Evolutionary conservation across 2,888 invertebrate species (phyloP).

Genomic region (Leucophenga maculata): DNA sequence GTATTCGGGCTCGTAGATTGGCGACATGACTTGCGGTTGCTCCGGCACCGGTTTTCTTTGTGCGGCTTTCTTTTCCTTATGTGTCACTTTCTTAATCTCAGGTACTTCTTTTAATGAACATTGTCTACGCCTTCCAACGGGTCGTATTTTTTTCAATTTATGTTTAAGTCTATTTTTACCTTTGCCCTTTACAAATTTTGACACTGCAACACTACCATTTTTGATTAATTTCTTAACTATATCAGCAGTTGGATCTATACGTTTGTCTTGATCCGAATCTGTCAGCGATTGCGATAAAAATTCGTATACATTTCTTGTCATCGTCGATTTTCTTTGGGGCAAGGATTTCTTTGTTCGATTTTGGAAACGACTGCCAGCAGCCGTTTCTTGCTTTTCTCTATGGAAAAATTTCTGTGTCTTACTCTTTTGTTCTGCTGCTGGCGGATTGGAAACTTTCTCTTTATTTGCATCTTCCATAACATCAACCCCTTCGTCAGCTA

Average conservation of each 20-base stretch:
- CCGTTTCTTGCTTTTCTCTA: background rate
- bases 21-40: conserved; percentile 4
- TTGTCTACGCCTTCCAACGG: conserved; percentile 47
- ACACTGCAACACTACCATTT: conserved; percentile 74
- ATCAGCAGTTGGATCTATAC: conserved; percentile 61
- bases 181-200: conserved; percentile 73
- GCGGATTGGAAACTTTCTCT: background rate
- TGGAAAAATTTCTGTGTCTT: background rate
- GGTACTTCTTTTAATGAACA: conserved; percentile 35
- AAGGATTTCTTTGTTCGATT: conserved; percentile 12
- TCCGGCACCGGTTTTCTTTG: background rate
- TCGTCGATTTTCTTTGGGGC: conserved; percentile 41
- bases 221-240: conserved; percentile 70
- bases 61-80: background rate
- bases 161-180: conserved; percentile 49
- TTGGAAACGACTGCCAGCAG: background rate
- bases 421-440: background rate
- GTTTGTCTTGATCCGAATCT: conserved; percentile 46
- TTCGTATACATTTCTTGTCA: conserved; percentile 59
- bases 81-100: background rate
- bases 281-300: conserved; percentile 66
- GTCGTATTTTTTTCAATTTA: conserved; percentile 37
- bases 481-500: too few relatives aligned
- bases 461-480: background rate
- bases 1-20: conserved; percentile 9